Base-by-base conservation (phyloP, 2,113 vertebrate genomes). In the Vidua macroura region DNA sequence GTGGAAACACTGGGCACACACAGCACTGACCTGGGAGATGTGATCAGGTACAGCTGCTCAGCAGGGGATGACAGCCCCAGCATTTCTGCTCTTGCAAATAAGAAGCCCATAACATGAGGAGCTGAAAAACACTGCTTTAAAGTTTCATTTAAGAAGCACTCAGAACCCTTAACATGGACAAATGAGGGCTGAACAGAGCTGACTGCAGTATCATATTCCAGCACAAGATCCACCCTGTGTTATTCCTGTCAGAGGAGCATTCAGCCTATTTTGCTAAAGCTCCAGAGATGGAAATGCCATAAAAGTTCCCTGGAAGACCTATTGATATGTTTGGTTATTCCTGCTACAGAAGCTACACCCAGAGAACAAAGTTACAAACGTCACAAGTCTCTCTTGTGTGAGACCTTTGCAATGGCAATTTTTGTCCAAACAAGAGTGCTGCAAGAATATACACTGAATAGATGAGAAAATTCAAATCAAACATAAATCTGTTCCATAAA, bases 1-100 rank as follows among this genome's bases (percentile, higher is more conserved):
- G 31, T 2, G 27, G 23, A 14, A 60, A 58, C 60, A 14, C 28
- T 6, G 31, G 55, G 46, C 37, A 49, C 25, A 20, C 0, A 0
- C 41, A 35, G 23, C 2, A 4, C 60, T n/a, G 6, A 8, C 7
- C 35, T 20, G 41, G 31, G 11, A 67, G 46, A 39, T 6, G 14
- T 1, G n/a, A 39, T 6, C 41, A 76, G 27, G 4, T 10, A 13
- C 9, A 48, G 25, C 25, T 0, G 3, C 60, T 41, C 20, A 30
- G 51, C 68, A 60, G 72, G 11, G 25, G 22, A 55, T 0, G 28
- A 56, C 56, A 88, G 44, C 5, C 41, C 41, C 52, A 49, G 35
- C 39, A 39, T 8, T 25, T 55, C 46, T 66, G 15, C 41, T 49
- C 49, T 58, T 22, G 11, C 70, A 58, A 44, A 78, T 22, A 56